phyloP scores from a whole-genome alignment of 1,140 invertebrate species.

The Scaptomyza montana region DNA sequence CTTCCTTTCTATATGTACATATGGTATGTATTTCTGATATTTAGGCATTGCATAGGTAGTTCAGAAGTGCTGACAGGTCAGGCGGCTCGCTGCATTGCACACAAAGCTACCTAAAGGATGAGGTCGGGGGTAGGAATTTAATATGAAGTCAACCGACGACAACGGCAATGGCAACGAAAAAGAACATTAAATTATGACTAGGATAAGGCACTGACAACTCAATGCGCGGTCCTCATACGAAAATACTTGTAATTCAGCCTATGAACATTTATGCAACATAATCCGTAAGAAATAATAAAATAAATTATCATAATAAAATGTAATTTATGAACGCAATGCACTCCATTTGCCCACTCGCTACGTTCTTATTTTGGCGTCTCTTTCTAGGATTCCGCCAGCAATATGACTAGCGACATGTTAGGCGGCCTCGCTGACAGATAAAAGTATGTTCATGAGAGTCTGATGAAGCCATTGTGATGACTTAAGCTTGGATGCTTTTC shows the following conservation, averaged over 20 bases:
- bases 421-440: conserved; percentile 49
- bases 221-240: conserved; percentile 61
- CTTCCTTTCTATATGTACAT: conserved; percentile 29
- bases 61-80: conserved; percentile 60
- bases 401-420: conserved; percentile 43
- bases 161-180: conserved; percentile 14
- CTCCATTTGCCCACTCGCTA: conserved; percentile 7
- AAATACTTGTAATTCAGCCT: conserved; percentile 45
- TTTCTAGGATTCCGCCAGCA: conserved; percentile 12
- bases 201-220: conserved; percentile 74
- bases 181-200: conserved; percentile 73
- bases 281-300: conserved; percentile 67
- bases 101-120: conserved; percentile 1
- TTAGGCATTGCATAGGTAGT: conserved; percentile 58
- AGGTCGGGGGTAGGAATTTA: conserved; percentile 36
- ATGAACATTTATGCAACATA: conserved; percentile 75
- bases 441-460: conserved; percentile 42
- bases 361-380: not conserved
- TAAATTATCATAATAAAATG: conserved; percentile 69
- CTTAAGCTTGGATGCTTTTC: conserved; percentile 43
- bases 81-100: conserved; percentile 21
- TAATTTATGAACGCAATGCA: conserved; percentile 66
- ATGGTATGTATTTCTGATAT: conserved; percentile 21
- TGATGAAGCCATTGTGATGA: conserved; percentile 55
- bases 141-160: conserved; percentile 32